These are phyloP conservation scores for Pristionchus entomophagus DNA, from an alignment of 2,888 invertebrate genomes.

Conservation along the genomic window DNA sequence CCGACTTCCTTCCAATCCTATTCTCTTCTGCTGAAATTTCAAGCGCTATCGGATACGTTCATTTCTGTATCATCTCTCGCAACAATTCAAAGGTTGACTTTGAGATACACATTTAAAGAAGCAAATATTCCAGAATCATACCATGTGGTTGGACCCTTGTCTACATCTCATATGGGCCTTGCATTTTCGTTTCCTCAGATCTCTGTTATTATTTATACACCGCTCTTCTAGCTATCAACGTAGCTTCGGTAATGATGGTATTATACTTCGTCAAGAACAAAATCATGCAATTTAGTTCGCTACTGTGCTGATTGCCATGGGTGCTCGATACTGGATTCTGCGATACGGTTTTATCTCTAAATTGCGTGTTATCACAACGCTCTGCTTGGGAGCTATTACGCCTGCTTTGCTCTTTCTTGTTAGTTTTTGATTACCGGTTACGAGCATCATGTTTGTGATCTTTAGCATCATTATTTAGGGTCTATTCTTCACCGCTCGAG, in stretches of 20 bases:
- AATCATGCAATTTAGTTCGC: neutral
- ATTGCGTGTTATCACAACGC: neutral
- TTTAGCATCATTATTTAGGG: neutral
- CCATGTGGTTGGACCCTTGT: neutral
- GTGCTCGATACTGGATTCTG: constrained; percentile 16
- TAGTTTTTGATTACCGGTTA: neutral
- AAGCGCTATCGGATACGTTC: neutral
- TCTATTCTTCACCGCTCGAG: neutral
- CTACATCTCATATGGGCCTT: constrained; percentile 19
- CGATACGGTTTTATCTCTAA: constrained; percentile 10
- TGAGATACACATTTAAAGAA: neutral
- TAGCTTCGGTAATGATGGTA: neutral
- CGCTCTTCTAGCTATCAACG: neutral
- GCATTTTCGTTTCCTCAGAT: neutral
- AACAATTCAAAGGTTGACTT: neutral
- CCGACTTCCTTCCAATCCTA: neutral
- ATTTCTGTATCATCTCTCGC: neutral
- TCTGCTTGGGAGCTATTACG: neutral
- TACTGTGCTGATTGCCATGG: neutral
- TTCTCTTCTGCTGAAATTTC: neutral
- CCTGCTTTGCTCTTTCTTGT: constrained; percentile 23
- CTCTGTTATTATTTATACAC: neutral
- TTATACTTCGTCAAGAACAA: too few relatives aligned
- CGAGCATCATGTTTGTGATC: neutral
- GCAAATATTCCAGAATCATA: neutral